Evolutionary conservation across 2,888 invertebrate species (phyloP), one percentile per base, ranked within the genome.

Genomic region (Dolomedes plantarius): DNA sequence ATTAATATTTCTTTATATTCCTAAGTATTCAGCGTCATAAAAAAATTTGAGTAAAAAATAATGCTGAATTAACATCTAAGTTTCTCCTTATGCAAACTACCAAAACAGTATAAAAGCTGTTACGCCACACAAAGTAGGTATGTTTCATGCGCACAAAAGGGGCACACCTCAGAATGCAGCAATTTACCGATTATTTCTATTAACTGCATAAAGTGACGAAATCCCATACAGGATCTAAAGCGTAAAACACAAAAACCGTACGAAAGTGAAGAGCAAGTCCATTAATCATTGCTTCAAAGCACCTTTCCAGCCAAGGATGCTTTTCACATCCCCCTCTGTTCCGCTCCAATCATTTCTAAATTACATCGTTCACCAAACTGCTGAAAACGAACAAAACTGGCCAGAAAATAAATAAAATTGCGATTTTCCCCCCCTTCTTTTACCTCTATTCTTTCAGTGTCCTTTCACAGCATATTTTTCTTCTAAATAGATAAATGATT

Each of bases 231-330:
- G 72, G 46, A 72, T 72, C 73, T 80, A 27, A 75, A 50, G 68
- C 28, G 62, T 56, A 81, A 75, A 81, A 81, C 74, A 81, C 81
- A 81, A 81, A 68, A 81, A 74, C 81, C 67, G 36, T 73, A 73
- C 50, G 67, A 80, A 80, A 67, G 73, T 67, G 39, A 67, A 41
- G 80, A 27, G 23, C 27, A 46, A 50, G 50, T 73, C 46, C 80
- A 80, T 80, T 80, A 73, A 80, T 80, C 80, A 80, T 50, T n/a
- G 56, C 46, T 69, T 64, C 62, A 64, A 50, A 69, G 65, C 62
- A 56, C 16, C 27, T 69, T 27, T 46, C 65, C 36, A 36, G 36
- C 6, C 36, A 9, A 36, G 9, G 36, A 36, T 9, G 36, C 36
- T 36, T 7, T 36, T 36, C 36, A 36, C 36, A 5, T 36, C 36